Percentiles rank a stretch among this genome's conserved stretches.
Conservation (phyloP, 2,888 invertebrate species). For the Merodon equestris region DNA sequence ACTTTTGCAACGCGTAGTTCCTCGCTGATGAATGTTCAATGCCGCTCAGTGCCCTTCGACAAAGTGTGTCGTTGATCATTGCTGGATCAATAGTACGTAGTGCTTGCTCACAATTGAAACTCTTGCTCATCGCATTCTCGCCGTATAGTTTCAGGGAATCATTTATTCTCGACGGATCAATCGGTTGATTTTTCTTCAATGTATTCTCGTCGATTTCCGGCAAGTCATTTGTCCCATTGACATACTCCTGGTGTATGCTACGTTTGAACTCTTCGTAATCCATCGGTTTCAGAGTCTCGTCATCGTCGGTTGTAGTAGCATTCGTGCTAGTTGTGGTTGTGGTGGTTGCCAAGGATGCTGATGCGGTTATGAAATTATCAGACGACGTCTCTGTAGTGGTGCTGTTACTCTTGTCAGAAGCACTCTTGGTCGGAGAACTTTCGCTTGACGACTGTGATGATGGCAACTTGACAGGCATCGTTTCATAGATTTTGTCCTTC, state of each 20-base stretch:
- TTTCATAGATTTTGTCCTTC: conserved; percentile 84
- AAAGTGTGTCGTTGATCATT: conserved; percentile 76
- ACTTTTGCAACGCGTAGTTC: conserved; percentile 77
- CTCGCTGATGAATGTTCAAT: conserved; percentile 72
- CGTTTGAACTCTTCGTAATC: conserved; percentile 79
- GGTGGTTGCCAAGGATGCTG: conserved; percentile 73
- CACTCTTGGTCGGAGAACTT: conserved; percentile 76
- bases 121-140: conserved; percentile 79
- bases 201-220: conserved; percentile 76
- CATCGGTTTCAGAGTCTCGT: conserved; percentile 78
- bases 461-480: conserved; percentile 82
- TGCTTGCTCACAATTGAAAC: conserved; percentile 78
- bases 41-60: conserved; percentile 71
- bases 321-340: conserved; percentile 74
- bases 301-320: conserved; percentile 73
- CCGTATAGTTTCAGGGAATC: conserved; percentile 79
- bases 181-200: conserved; percentile 79
- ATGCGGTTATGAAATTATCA: conserved; percentile 77
- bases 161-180: conserved; percentile 79
- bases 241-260: conserved; percentile 78
- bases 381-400: conserved; percentile 72
- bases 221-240: conserved; percentile 78
- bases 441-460: conserved; percentile 80
- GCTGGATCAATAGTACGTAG: conserved; percentile 77
- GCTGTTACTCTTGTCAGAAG: conserved; percentile 72